Evolutionary conservation across 2,113 vertebrate genomes (phyloP).

Genomic region (Alectura lathami): DNA sequence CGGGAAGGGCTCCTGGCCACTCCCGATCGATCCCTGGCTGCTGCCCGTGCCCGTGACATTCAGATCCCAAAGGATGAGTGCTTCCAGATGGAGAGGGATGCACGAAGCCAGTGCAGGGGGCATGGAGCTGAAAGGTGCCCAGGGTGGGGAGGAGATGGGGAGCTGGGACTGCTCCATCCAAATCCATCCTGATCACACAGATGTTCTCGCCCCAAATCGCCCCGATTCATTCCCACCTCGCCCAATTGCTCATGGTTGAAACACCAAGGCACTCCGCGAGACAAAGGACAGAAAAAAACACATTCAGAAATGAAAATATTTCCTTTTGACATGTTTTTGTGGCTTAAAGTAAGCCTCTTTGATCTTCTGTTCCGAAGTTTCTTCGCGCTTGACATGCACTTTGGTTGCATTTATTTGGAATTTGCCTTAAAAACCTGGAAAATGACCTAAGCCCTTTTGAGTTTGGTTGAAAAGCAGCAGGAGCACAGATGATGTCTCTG

Average conservation of each 20-base stretch:
- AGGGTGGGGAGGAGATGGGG: too few relatives aligned
- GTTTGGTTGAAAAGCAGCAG: neutral
- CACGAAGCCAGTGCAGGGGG: neutral
- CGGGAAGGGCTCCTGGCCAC: neutral
- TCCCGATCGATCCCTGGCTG: neutral
- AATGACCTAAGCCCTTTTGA: slow-evolving; percentile 14
- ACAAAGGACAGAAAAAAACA: neutral
- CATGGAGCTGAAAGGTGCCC: neutral
- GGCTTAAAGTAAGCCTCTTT: neutral
- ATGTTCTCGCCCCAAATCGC: neutral
- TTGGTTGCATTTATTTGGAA: slow-evolving; percentile 18
- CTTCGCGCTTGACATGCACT: neutral
- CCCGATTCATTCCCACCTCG: neutral
- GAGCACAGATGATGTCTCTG: neutral
- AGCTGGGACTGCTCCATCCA: neutral
- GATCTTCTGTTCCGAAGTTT: slow-evolving; percentile 30
- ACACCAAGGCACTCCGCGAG: neutral
- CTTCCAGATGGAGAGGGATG: neutral
- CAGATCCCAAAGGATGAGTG: neutral
- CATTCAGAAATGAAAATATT: neutral
- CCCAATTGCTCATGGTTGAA: accelerated
- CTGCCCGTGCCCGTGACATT: accelerated
- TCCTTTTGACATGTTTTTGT: neutral
- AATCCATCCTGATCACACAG: neutral
- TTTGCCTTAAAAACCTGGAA: slow-evolving; percentile 32